Percentiles rank a stretch among this genome's conserved stretches.
Evolutionary conservation across 2,797 vertebrate genomes (phyloP).

Genomic region (Siniperca scherzeri): DNA sequence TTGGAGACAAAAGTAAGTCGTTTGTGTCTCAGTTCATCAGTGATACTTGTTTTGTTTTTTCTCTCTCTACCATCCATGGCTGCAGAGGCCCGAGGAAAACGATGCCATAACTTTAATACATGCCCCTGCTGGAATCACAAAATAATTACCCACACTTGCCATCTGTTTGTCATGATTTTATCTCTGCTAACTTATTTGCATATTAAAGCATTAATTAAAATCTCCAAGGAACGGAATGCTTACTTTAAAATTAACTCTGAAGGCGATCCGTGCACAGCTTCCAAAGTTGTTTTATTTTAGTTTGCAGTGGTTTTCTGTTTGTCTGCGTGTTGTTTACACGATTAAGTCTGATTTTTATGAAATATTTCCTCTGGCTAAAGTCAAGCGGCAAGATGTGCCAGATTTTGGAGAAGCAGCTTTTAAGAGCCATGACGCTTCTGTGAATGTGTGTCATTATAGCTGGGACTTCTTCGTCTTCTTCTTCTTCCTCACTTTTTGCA

Average conservation of each 20-base stretch:
- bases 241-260: constrained; percentile 86
- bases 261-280: constrained; percentile 77
- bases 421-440: constrained; percentile 65
- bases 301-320: constrained; percentile 76
- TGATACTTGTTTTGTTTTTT: constrained; percentile 11
- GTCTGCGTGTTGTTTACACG: constrained; percentile 78
- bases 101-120: constrained; percentile 84
- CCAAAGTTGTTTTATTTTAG: constrained; percentile 79
- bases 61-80: constrained; percentile 51
- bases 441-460: constrained; percentile 82
- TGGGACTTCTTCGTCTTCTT: constrained; percentile 56
- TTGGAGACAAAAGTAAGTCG: constrained; percentile 57
- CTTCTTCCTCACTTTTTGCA: constrained; percentile 50
- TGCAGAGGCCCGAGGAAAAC: constrained; percentile 82
- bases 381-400: constrained; percentile 73
- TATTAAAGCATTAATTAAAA: constrained; percentile 99
- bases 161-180: constrained; percentile 97
- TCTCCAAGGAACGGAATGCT: constrained; percentile 88
- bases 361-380: constrained; percentile 79
- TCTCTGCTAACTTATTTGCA: constrained; percentile 96
- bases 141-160: constrained; percentile 97
- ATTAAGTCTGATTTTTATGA: constrained; percentile 78
- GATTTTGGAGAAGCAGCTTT: constrained; percentile 69
- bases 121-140: constrained; percentile 85
- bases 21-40: constrained; percentile 55